Conservation (phyloP, 2,888 invertebrate genomes). For the Listrodromus nycthemerus region DNA sequence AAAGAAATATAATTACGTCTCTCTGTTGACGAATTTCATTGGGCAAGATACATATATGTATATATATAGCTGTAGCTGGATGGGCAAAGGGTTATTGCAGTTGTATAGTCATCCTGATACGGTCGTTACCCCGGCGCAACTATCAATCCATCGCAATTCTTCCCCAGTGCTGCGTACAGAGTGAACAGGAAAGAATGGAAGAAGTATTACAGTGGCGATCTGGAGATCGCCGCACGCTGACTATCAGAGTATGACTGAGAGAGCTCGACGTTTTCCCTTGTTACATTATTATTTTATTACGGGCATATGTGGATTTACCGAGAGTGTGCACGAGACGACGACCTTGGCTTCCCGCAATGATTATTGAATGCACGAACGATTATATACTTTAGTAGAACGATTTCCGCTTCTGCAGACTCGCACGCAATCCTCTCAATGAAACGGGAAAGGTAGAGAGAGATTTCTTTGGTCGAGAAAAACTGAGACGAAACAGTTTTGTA, state of each 20-base stretch:
- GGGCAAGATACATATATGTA: neutral
- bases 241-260: constrained; percentile 62
- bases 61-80: neutral
- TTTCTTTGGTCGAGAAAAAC: constrained; percentile 9
- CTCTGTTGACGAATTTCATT: neutral
- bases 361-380: constrained; percentile 45
- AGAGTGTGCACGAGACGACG: constrained; percentile 9
- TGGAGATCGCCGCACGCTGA: constrained; percentile 28
- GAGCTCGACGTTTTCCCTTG: constrained; percentile 57
- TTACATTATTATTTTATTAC: constrained; percentile 55
- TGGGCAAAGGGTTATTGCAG: neutral
- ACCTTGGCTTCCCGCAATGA: constrained; percentile 46
- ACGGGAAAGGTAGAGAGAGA: constrained; percentile 1
- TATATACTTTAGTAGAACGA: constrained; percentile 17
- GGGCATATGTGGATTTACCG: constrained; percentile 17
- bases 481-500: neutral
- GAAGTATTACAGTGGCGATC: constrained; percentile 3
- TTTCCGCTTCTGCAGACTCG: constrained; percentile 52
- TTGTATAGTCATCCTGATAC: constrained; percentile 5
- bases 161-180: neutral
- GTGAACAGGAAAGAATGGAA: neutral
- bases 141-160: constrained; percentile 15
- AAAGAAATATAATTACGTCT: neutral
- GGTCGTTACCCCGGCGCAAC: constrained; percentile 25
- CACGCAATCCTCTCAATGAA: constrained; percentile 52